Base-by-base conservation (phyloP, 2,113 vertebrate genomes). In the Labrus mixtus region DNA sequence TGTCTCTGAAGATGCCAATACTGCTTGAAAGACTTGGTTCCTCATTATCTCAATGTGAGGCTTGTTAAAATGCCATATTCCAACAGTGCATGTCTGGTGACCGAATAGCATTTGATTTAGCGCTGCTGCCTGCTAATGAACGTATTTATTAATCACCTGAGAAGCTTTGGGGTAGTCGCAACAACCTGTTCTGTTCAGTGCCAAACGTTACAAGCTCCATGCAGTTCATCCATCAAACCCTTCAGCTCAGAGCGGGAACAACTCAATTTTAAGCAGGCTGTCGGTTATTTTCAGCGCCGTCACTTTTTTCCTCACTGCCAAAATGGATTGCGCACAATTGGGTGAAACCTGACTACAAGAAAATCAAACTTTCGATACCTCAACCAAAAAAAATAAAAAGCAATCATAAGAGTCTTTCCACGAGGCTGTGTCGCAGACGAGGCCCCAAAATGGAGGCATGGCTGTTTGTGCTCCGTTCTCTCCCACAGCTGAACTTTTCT, bases 31-130 rank as follows among this genome's bases (percentile, higher is more conserved):
- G 73, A 43, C 59, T 81, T 51, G 69, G 33, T 43, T 13, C 60
- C 45, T 79, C 84, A 92, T 91, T 86, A 89, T 72, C 81, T 23
- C 53, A 68, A 66, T 45, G 61, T 69, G 78, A 81, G 19, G 51
- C 68, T 89, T 86, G 83, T 88, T 89, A 80, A 90, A 89, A 79
- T 68, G 68, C 70, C 79, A 78, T 84, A 68, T 87, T 81, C 75
- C 43, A 59, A 73, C 54, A 50, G 57, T 6, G 60, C 83, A 68
- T 83, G 79, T 91, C 73, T 86, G 82, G 63, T 79, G 81, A 82
- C 71, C 54, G 45, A 73, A 68, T 23, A 51, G 62, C 15, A 20
- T 76, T 66, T 86, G 73, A 88, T 88, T 87, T 78, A 85, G 65
- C 19, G 22, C 6, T 0, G 19, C 70, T 64, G 54, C 78, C 69